phyloP scores from a whole-genome alignment of 2,888 invertebrate species.

The Polia nebulosa region DNA sequence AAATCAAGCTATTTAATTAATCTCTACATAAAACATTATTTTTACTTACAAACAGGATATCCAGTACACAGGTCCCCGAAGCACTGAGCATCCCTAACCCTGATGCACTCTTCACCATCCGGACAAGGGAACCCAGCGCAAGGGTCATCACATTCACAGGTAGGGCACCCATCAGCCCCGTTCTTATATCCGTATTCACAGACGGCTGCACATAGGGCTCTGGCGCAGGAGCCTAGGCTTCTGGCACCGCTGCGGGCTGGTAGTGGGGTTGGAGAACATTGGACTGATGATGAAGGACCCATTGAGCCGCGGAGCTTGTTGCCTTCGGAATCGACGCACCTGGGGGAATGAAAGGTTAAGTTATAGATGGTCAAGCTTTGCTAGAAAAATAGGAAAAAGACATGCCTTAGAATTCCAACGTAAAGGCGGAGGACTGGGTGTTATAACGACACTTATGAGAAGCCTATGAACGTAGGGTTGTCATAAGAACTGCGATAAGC shows the following conservation, averaged over 20 bases:
- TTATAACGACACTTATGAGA: no score
- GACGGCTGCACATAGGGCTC: conserved; percentile 94
- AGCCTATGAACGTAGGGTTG: no score
- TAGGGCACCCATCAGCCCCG: conserved; percentile 93
- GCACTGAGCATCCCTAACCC: conserved; percentile 93
- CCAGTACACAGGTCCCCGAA: conserved; percentile 92
- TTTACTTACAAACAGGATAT: conserved; percentile 94
- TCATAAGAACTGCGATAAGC: no score
- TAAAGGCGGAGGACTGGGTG: no score
- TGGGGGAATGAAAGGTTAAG: conserved; percentile 60
- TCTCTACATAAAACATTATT: background rate
- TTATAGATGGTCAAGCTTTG: no score
- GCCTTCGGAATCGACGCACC: conserved; percentile 95
- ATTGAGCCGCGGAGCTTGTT: conserved; percentile 95
- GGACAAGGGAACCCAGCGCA: conserved; percentile 95
- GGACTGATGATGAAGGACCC: conserved; percentile 94
- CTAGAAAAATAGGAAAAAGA: no score
- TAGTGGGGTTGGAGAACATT: conserved; percentile 89
- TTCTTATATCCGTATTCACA: conserved; percentile 96
- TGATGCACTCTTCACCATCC: conserved; percentile 94
- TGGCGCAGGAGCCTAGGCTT: conserved; percentile 92
- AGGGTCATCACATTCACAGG: conserved; percentile 96
- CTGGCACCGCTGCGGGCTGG: conserved; percentile 86
- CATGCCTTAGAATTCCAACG: no score
- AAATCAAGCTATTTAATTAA: background rate